A percentile compares a stretch with the other conserved stretches of the same genome.
Evolutionary conservation across 2,113 vertebrate genomes (phyloP).

Genomic region (Limanda limanda): DNA sequence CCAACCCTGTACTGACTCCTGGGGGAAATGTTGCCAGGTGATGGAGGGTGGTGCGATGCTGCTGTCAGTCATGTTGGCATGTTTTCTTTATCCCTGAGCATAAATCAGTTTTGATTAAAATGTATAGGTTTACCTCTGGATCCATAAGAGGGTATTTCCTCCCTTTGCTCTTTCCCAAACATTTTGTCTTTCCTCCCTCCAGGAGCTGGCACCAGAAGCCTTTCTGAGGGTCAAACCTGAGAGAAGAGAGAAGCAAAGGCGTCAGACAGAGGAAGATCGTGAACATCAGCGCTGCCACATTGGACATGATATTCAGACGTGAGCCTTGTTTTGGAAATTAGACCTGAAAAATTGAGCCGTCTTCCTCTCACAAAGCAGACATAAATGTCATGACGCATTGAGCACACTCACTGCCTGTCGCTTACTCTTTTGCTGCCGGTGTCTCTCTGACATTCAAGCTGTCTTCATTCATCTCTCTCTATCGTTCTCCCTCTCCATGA

Average conservation of each 20-base stretch:
- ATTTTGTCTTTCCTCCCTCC: constrained; percentile 96
- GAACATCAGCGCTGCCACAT: background rate
- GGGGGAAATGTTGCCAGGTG: constrained; percentile 50
- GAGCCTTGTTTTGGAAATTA: background rate
- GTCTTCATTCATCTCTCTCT: constrained; percentile 29
- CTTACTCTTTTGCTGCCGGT: background rate
- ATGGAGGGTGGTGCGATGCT: constrained; percentile 40
- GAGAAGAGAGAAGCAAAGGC: constrained; percentile 36
- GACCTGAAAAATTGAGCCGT: constrained; percentile 10
- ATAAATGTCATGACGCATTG: constrained; percentile 30
- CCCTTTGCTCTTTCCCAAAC: constrained; percentile 96
- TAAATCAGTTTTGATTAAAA: background rate
- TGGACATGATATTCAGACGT: background rate
- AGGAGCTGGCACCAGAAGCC: constrained; percentile 98
- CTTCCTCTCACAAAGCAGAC: background rate
- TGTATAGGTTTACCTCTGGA: constrained; percentile 83
- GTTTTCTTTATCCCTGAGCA: constrained; percentile 20
- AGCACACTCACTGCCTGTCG: constrained; percentile 30
- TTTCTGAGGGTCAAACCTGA: constrained; percentile 96
- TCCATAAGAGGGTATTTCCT: constrained; percentile 95
- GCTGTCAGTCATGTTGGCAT: constrained; percentile 31
- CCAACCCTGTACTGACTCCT: constrained; percentile 38
- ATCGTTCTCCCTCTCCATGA: background rate
- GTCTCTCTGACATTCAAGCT: constrained; percentile 7
- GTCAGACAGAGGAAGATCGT: background rate